These are phyloP conservation scores for Pinctada fucata DNA, from an alignment of 2,888 invertebrate genomes.

Conservation along the genomic window DNA sequence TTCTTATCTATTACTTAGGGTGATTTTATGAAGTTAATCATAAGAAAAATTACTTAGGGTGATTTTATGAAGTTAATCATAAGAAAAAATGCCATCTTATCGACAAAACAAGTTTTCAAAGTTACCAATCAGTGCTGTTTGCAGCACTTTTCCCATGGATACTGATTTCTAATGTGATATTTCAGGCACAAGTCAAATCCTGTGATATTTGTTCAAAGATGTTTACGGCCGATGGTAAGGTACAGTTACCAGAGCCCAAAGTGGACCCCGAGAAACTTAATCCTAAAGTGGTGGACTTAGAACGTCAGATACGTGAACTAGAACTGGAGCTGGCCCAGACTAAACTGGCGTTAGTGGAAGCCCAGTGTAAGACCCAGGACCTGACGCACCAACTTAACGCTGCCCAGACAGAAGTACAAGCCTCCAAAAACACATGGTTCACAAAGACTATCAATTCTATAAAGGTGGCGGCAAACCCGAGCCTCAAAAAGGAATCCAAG, in stretches of 20 bases:
- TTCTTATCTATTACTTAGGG: too few relatives aligned
- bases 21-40: too few relatives aligned
- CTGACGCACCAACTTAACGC: constrained; percentile 92
- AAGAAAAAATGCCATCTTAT: not conserved
- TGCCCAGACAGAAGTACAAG: constrained; percentile 87
- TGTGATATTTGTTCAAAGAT: constrained; percentile 70
- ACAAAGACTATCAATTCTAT: constrained; percentile 89
- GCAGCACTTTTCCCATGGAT: too few relatives aligned
- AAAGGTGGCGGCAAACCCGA: constrained; percentile 75
- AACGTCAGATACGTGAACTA: constrained; percentile 82
- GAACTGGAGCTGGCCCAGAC: constrained; percentile 97
- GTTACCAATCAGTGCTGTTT: not conserved
- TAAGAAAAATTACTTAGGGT: too few relatives aligned
- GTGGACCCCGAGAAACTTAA: constrained; percentile 62
- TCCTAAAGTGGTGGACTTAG: constrained; percentile 64
- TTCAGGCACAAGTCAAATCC: constrained; percentile 58
- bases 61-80: too few relatives aligned
- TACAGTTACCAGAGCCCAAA: constrained; percentile 60
- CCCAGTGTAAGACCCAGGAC: constrained; percentile 95
- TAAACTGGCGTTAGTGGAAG: constrained; percentile 97
- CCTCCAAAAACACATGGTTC: constrained; percentile 88
- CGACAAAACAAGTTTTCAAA: not conserved
- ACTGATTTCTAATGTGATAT: not conserved
- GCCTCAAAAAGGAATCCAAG: constrained; percentile 56
- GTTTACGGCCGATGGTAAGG: constrained; percentile 67